These are phyloP conservation scores for Cuculus canorus DNA, from an alignment of 2,797 vertebrate species.

Conservation along the genomic window DNA sequence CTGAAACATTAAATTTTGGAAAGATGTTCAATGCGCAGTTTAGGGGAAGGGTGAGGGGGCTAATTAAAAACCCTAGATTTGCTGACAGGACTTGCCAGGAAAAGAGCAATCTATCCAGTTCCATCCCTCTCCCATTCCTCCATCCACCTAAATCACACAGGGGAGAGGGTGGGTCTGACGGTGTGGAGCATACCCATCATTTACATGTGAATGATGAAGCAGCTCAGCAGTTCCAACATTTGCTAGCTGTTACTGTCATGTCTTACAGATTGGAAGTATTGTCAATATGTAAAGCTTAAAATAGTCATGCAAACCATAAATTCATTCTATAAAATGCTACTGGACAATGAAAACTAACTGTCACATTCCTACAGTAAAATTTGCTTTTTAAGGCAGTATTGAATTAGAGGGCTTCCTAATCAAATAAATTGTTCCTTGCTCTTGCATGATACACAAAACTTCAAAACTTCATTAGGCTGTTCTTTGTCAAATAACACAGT, in stretches of 20 bases:
- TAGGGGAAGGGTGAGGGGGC: neutral
- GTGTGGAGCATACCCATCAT: neutral
- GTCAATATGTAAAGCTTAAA: neutral
- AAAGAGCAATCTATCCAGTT: neutral
- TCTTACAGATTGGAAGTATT: neutral
- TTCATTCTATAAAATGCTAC: neutral
- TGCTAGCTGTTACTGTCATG: neutral
- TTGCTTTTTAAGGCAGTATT: neutral
- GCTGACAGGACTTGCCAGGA: neutral
- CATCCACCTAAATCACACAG: neutral
- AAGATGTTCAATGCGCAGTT: neutral
- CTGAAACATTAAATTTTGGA: neutral
- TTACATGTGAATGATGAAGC: neutral
- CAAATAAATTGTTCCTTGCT: neutral
- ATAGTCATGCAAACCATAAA: neutral
- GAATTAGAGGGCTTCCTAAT: neutral
- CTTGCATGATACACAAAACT: neutral
- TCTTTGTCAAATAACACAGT: neutral
- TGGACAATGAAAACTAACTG: neutral
- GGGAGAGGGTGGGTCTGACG: neutral
- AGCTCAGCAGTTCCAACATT: neutral
- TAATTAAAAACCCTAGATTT: neutral
- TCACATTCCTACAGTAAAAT: neutral
- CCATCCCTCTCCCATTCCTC: neutral
- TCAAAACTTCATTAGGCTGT: neutral